Conservation (phyloP, 2,888 invertebrate species). For the Odontocolon sp. region DNA sequence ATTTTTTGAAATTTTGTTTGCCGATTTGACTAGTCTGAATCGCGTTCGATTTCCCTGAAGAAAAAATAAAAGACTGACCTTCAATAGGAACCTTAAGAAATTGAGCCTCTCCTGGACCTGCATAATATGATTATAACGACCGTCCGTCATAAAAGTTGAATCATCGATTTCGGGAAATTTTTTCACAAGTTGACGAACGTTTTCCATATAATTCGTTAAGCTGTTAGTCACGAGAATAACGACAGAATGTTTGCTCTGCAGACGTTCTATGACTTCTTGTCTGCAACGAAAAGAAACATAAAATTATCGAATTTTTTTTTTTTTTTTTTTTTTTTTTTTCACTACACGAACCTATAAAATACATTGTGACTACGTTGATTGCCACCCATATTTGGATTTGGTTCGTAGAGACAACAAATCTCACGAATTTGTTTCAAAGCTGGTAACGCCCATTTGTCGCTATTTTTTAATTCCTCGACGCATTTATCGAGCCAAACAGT, state of each 20-base stretch:
- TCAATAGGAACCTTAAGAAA: conserved; percentile 94
- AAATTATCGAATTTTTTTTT: conserved; percentile 10
- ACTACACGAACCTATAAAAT: conserved; percentile 81
- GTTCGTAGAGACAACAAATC: conserved; percentile 97
- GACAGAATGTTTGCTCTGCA: conserved; percentile 95
- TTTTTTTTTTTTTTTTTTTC: not conserved
- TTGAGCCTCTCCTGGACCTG: conserved; percentile 97
- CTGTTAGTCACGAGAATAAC: conserved; percentile 97
- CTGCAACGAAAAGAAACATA: conserved; percentile 79
- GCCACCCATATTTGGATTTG: conserved; percentile 85
- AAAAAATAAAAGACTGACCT: conserved; percentile 79
- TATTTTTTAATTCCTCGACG: conserved; percentile 95
- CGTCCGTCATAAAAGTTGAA: conserved; percentile 90
- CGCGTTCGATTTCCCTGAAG: no score
- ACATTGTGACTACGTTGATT: conserved; percentile 84
- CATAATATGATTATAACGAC: conserved; percentile 93
- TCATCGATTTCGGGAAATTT: conserved; percentile 91
- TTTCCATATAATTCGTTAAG: conserved; percentile 94
- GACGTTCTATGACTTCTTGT: conserved; percentile 92
- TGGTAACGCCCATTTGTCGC: conserved; percentile 96
- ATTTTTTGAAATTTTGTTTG: no score
- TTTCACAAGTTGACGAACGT: conserved; percentile 86
- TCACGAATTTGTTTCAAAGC: conserved; percentile 97
- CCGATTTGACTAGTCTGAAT: no score
- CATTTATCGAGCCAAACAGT: conserved; percentile 97